A percentile compares a stretch with the other conserved stretches of the same genome.
Evolutionary conservation across 2,113 vertebrate genomes (phyloP).

Genomic region (Gymnarchus niloticus): DNA sequence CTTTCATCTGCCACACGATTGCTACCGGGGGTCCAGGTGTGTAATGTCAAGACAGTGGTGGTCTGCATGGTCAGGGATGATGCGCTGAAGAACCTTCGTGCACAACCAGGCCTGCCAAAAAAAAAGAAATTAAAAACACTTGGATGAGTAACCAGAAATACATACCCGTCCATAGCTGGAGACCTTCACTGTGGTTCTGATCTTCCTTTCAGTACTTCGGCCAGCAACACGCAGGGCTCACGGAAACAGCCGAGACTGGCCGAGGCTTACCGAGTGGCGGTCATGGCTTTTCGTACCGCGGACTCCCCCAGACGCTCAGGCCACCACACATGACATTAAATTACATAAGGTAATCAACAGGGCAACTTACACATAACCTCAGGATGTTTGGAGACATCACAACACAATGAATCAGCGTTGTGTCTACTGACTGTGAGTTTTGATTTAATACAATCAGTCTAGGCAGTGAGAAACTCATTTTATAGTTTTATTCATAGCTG

Average conservation of each 20-base stretch:
- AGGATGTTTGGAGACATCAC: too few relatives aligned
- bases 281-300: constrained; percentile 37
- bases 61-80: not conserved
- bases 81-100: not conserved
- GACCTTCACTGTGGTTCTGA: constrained; percentile 9
- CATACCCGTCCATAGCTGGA: constrained; percentile 58
- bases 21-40: not conserved
- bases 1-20: not conserved
- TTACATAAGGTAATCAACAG: not conserved
- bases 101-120: not conserved
- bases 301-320: not conserved
- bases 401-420: too few relatives aligned
- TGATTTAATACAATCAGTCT: too few relatives aligned
- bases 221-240: constrained; percentile 29
- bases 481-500: too few relatives aligned
- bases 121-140: not conserved
- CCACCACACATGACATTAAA: not conserved
- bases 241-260: constrained; percentile 36
- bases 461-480: too few relatives aligned
- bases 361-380: not conserved
- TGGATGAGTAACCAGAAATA: constrained; percentile 1
- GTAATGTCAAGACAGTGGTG: not conserved
- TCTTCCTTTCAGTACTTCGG: constrained; percentile 25
- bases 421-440: too few relatives aligned
- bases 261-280: constrained; percentile 30